phyloP scores from a whole-genome alignment of 2,113 vertebrate genomes.

The Tringa solitaria region DNA sequence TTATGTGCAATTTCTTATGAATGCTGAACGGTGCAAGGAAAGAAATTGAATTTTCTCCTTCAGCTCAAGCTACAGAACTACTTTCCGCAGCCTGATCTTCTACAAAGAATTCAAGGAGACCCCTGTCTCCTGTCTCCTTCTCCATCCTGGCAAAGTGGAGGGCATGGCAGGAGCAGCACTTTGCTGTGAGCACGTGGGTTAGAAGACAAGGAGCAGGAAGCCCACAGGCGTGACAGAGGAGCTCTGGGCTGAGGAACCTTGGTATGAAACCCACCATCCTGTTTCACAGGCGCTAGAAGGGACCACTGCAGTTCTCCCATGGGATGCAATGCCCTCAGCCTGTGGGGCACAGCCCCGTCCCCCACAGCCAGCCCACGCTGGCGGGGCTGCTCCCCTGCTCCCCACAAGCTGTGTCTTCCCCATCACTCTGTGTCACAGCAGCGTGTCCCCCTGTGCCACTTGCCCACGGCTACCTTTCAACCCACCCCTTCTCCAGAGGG shows the following conservation, averaged over 20 bases:
- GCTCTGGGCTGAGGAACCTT: neutral
- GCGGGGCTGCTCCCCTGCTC: neutral
- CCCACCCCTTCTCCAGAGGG: neutral
- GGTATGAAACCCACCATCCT: neutral
- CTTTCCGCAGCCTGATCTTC: neutral
- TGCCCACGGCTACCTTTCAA: neutral
- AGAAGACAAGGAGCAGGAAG: neutral
- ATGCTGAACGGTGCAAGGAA: neutral
- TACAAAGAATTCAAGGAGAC: neutral
- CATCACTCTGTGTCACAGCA: neutral
- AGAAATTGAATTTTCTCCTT: neutral
- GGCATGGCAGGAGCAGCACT: neutral
- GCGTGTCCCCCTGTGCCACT: neutral
- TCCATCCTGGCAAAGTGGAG: neutral
- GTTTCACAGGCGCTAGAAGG: neutral
- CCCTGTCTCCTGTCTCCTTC: neutral
- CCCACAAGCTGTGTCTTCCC: neutral
- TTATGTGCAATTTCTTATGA: neutral
- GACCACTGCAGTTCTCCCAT: neutral
- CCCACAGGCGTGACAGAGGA: fast-evolving
- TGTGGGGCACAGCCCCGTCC: neutral
- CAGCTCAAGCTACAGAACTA: neutral
- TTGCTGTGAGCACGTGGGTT: neutral
- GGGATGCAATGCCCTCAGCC: neutral
- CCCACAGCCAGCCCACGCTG: neutral